Base-by-base conservation (phyloP, 2,113 vertebrate species). In the Elachura formosa region DNA sequence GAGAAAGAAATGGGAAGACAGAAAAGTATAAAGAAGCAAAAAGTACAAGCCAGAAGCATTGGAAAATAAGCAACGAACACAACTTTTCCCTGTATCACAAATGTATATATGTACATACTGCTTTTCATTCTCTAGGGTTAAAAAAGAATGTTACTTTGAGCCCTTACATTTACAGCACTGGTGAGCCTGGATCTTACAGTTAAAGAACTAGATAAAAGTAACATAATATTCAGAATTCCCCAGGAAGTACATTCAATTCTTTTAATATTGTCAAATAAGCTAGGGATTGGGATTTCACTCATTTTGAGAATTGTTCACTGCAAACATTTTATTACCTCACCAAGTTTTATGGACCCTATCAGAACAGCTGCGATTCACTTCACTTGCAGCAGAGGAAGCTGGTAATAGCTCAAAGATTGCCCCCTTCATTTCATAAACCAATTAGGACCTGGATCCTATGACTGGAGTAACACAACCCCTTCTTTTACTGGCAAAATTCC, bases 381-480 rank as follows among this genome's bases (percentile, higher is more conserved):
- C 95, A 93, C 94, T 96, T 97, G 71, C 90, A 95, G 56, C 82
- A 91, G 85, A 96, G 94, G 93, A 97, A 96, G 82, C 92, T 94
- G 87, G 91, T 96, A 97, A 97, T 93, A 93, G 93, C 93, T 94
- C 78, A 91, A 31, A 95, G 93, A 96, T 93, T 95, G 90, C 87
- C 85, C 93, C 93, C 90, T 96, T 94, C 84, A 83, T 96, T 97
- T 96, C 92, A 88, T 94, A 96, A 97, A 96, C 92, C 91, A 94
- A 95, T 93, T 96, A 96, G 86, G 88, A 84, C 79, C 83, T 90
- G 88, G 86, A 92, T 94, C 63, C 68, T 94, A 92, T 31, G 5
- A 96, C 64, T 58, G 28, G 55, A 93, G 83, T 86, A 96, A 95
- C 89, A 92, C 72, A 96, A 88, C 51, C 83, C 83, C 40, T 85